Conservation (phyloP, 2,113 vertebrate species). For the Rhinoptilus africanus region DNA sequence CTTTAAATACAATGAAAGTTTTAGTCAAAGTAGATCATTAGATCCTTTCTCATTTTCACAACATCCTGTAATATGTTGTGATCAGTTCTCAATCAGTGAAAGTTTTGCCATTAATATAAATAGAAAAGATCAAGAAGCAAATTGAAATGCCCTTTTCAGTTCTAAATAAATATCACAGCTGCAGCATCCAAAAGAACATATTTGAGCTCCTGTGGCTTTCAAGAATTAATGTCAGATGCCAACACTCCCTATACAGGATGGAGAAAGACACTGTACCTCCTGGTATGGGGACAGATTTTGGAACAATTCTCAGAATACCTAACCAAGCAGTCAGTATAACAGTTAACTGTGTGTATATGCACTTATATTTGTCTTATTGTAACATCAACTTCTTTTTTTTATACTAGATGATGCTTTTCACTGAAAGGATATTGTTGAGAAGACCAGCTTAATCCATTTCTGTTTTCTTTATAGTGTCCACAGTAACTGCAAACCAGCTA, state of each 20-base stretch:
- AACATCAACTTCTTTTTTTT: not conserved
- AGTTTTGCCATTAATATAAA: not conserved
- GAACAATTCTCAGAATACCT: not conserved
- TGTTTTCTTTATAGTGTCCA: fast-evolving
- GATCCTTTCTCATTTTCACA: not conserved
- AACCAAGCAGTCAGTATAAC: not conserved
- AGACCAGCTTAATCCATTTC: not conserved
- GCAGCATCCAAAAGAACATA: not conserved
- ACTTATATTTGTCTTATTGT: not conserved
- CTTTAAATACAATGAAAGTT: not conserved
- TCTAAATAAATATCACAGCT: not conserved
- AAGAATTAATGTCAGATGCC: not conserved
- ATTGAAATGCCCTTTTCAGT: not conserved
- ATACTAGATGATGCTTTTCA: not conserved
- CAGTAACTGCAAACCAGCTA: not conserved
- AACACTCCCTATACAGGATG: not conserved
- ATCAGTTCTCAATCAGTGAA: not conserved
- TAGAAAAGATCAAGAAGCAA: not conserved
- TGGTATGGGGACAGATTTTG: not conserved
- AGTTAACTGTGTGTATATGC: not conserved
- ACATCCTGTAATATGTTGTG: not conserved
- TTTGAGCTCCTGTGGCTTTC: not conserved
- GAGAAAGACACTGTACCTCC: not conserved
- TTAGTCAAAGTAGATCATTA: not conserved
- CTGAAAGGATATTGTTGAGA: not conserved